A percentile compares a stretch with the other conserved stretches of the same genome.
Conservation (phyloP, 1,140 invertebrate genomes). For the Sycobia sp. region DNA sequence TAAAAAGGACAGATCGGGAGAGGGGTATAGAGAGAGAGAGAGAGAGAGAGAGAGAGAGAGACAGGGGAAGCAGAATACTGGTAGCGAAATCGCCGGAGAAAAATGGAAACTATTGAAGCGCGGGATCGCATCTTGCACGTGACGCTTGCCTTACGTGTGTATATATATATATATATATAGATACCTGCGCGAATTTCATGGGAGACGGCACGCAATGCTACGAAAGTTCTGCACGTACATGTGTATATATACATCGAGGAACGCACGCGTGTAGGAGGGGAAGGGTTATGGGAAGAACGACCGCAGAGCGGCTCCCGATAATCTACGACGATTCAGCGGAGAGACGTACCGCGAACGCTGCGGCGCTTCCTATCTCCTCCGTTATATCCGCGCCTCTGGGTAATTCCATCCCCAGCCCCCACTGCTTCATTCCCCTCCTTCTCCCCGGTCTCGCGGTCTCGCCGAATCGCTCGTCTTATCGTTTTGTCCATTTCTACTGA, state of each 20-base stretch:
- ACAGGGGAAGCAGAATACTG: too few relatives aligned
- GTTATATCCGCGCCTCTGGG: background rate
- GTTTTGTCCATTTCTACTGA: background rate
- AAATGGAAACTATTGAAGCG: background rate
- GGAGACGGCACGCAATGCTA: too few relatives aligned
- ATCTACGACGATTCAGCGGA: conserved; percentile 7
- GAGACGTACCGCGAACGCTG: background rate
- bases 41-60: too few relatives aligned
- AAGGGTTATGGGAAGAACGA: background rate
- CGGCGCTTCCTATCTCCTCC: background rate
- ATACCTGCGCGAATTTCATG: too few relatives aligned
- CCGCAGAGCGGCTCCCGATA: background rate
- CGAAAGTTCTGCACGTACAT: too few relatives aligned
- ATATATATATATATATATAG: too few relatives aligned
- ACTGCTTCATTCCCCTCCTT: background rate
- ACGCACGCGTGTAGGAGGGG: background rate
- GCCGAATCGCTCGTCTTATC: background rate
- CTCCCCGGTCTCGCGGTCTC: too few relatives aligned
- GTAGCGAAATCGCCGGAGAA: background rate
- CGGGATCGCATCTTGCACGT: background rate
- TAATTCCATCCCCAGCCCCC: background rate
- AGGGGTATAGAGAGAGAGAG: too few relatives aligned
- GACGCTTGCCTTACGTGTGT: background rate
- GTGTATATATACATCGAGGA: too few relatives aligned
- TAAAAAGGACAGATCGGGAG: background rate